Conservation (phyloP, 2,888 invertebrate genomes). For the Petrolisthes cinctipes region DNA sequence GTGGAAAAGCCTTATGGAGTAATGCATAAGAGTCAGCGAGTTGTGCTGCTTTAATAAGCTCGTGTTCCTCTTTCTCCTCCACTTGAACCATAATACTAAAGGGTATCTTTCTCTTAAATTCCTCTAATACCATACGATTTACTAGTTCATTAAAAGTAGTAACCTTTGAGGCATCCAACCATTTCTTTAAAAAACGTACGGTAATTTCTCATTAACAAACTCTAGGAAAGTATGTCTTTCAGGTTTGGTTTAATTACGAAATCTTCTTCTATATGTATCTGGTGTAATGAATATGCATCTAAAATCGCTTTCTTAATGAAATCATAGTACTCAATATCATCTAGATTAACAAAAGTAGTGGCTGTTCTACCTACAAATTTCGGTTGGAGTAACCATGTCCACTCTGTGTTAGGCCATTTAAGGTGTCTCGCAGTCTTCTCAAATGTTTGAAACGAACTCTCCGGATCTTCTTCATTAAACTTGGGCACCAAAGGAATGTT, state of each 20-base stretch:
- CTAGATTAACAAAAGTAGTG: not conserved
- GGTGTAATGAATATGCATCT: not conserved
- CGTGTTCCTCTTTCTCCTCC: not conserved
- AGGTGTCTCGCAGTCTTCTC: conserved; percentile 8
- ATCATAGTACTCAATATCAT: not conserved
- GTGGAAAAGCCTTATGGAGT: not conserved
- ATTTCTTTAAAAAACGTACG: not conserved
- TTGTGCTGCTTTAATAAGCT: not conserved
- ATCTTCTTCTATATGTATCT: not conserved
- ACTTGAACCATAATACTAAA: not conserved
- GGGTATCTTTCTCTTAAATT: not conserved
- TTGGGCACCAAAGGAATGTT: not conserved
- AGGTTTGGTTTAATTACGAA: not conserved
- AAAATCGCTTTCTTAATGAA: not conserved
- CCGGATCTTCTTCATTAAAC: not conserved
- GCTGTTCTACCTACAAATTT: not conserved
- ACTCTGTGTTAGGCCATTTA: not conserved
- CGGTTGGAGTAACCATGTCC: not conserved
- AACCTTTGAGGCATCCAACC: not conserved
- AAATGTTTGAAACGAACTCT: not conserved
- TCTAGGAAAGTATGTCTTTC: not conserved
- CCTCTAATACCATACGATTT: not conserved
- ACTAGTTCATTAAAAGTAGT: not conserved
- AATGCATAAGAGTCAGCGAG: not conserved
- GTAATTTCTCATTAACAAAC: not conserved